A percentile compares a stretch with the other conserved stretches of the same genome.
phyloP scores from a whole-genome alignment of 2,797 vertebrate genomes.

The Pelochelys cantorii region DNA sequence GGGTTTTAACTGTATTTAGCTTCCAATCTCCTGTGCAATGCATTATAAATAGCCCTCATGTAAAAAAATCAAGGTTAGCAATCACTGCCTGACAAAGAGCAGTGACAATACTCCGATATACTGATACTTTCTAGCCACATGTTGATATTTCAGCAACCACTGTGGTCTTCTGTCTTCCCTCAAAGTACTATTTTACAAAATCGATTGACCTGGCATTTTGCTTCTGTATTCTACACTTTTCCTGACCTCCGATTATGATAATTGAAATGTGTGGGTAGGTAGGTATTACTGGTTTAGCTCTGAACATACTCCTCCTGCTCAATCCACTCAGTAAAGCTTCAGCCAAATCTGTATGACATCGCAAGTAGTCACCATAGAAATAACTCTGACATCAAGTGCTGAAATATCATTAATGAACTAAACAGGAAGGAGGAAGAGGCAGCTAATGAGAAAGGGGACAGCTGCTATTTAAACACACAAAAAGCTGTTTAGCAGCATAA shows the following conservation, averaged over 20 bases:
- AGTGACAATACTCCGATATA: fast-evolving
- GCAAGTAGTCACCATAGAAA: not conserved
- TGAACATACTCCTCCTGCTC: not conserved
- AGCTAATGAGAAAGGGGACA: not conserved
- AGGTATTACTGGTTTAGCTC: not conserved
- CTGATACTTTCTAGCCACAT: not conserved
- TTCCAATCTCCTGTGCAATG: not conserved
- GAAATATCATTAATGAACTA: not conserved
- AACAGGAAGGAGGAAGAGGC: not conserved
- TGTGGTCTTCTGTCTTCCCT: too few species aligned
- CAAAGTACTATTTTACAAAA: not conserved
- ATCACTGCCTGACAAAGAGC: not conserved
- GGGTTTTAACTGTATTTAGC: not conserved
- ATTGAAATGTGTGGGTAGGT: not conserved
- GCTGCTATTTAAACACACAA: not conserved
- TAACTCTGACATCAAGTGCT: not conserved
- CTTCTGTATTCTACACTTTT: not conserved
- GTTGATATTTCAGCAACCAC: not conserved
- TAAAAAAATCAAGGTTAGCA: not conserved
- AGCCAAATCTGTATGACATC: fast-evolving
- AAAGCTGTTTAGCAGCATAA: fast-evolving
- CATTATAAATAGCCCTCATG: not conserved
- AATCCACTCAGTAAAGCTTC: not conserved
- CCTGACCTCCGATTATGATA: not conserved
- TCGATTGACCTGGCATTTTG: not conserved